These are phyloP conservation scores for Papilio dardanus DNA, from an alignment of 1,140 invertebrate species.

Conservation along the genomic window DNA sequence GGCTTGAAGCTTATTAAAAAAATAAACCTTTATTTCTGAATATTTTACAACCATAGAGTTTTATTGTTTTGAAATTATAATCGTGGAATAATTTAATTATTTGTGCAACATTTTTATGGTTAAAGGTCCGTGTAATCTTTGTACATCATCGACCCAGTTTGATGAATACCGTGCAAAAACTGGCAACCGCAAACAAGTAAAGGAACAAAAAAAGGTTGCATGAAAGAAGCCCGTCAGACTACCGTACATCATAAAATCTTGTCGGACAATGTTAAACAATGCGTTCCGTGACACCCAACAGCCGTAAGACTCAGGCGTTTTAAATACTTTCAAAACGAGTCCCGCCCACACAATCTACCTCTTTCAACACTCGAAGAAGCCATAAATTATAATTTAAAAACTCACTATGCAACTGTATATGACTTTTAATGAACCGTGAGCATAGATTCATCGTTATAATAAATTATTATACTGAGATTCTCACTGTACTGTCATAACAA, in stretches of 20 bases:
- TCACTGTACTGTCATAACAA: background rate
- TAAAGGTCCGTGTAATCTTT: too few species aligned
- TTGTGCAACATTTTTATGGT: background rate
- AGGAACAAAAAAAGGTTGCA: constrained; percentile 29
- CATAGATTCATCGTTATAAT: constrained; percentile 28
- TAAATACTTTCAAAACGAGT: constrained; percentile 46
- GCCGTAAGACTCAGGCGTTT: background rate
- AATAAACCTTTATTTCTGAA: background rate
- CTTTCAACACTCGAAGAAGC: constrained; percentile 77
- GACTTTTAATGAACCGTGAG: constrained; percentile 32
- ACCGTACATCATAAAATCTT: constrained; percentile 34
- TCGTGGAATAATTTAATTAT: background rate
- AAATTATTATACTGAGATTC: constrained; percentile 31
- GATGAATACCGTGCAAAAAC: constrained; percentile 10
- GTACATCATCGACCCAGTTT: constrained; percentile 33
- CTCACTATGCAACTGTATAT: constrained; percentile 43
- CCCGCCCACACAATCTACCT: constrained; percentile 66
- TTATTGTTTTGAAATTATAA: background rate
- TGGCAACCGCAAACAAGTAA: constrained; percentile 21
- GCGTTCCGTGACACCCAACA: constrained; percentile 34
- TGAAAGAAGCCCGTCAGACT: constrained; percentile 30
- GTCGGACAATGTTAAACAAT: constrained; percentile 32
- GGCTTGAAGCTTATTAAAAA: too few species aligned
- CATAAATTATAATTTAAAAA: constrained; percentile 80
- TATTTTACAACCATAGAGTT: background rate